Conservation (phyloP, 2,113 vertebrate species). For the Smithornis capensis region DNA sequence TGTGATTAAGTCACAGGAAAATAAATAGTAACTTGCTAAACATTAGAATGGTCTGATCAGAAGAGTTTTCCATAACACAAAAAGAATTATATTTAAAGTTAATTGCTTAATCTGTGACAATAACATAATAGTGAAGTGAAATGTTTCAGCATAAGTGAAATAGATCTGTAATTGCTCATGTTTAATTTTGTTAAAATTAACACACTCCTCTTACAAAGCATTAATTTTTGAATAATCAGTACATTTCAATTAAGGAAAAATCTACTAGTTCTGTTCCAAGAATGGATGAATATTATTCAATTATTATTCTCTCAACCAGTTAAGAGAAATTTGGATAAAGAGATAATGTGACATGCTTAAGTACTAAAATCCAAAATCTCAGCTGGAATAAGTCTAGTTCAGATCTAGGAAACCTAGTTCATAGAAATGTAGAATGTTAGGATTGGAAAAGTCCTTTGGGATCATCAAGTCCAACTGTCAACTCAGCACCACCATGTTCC, state of each 20-base stretch:
- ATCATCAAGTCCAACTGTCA: neutral
- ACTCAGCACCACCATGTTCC: neutral
- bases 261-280: neutral
- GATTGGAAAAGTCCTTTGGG: neutral
- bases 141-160: neutral
- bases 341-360: neutral
- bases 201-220: neutral
- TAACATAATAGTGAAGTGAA: neutral
- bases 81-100: neutral
- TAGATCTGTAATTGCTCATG: neutral
- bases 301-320: no score
- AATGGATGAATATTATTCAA: neutral
- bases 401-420: neutral
- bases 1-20: neutral
- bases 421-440: neutral
- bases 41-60: neutral
- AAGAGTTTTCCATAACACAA: neutral
- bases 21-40: neutral
- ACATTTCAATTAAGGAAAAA: neutral
- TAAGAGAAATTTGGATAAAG: neutral
- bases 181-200: neutral
- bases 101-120: neutral
- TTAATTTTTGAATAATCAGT: neutral
- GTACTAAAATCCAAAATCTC: neutral
- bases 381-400: neutral